A percentile compares a stretch with the other conserved stretches of the same genome.
Evolutionary conservation across 2,888 invertebrate genomes (phyloP).

Genomic region (Seladonia tumulorum): DNA sequence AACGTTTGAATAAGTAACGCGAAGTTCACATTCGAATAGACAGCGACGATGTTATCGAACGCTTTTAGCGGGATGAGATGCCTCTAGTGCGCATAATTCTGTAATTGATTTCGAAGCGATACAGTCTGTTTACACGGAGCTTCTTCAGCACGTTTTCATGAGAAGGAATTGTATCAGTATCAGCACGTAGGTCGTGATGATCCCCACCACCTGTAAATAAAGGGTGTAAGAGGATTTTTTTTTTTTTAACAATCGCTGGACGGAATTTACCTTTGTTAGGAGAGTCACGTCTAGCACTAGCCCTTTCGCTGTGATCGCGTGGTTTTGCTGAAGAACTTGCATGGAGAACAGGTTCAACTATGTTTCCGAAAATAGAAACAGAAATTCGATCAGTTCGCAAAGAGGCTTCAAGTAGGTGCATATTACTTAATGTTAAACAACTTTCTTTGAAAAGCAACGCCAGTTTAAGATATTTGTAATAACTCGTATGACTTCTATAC

Average conservation of each 20-base stretch:
- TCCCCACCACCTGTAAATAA: constrained; percentile 71
- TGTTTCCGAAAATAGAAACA: constrained; percentile 24
- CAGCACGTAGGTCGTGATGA: constrained; percentile 74
- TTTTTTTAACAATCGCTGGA: rapidly evolving
- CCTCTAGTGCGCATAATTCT: neutral
- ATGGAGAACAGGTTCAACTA: constrained; percentile 76
- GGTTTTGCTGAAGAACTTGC: constrained; percentile 75
- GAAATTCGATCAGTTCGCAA: neutral
- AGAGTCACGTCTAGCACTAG: constrained; percentile 72
- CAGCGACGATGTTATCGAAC: neutral
- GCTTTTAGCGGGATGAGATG: constrained; percentile 27
- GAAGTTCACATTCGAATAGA: neutral
- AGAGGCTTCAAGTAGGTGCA: too few relatives aligned
- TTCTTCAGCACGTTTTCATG: neutral
- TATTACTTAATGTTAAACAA: too few relatives aligned
- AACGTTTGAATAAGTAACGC: constrained; percentile 7
- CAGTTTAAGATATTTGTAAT: too few relatives aligned
- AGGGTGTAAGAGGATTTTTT: constrained; percentile 11
- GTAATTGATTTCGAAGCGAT: constrained; percentile 10
- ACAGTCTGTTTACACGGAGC: neutral
- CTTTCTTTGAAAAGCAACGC: too few relatives aligned
- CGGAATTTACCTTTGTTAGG: constrained; percentile 68
- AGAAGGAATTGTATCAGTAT: constrained; percentile 74
- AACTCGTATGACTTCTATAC: too few relatives aligned
- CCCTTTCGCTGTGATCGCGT: constrained; percentile 70